A percentile compares a stretch with the other conserved stretches of the same genome.
Conservation (phyloP, 2,113 vertebrate species). For the Dinomys branickii region DNA sequence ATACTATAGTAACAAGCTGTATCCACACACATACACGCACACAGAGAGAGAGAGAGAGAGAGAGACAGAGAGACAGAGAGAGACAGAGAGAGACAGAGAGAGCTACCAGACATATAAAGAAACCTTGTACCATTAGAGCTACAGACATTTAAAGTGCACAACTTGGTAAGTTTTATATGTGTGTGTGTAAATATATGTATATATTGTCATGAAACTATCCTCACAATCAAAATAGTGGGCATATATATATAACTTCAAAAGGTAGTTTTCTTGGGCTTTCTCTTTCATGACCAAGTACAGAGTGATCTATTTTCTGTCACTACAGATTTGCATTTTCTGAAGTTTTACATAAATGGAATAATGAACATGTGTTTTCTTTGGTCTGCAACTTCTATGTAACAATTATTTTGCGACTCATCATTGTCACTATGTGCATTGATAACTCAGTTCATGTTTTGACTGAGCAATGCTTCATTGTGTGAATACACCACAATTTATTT, state of each 20-base stretch:
- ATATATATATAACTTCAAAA: not conserved
- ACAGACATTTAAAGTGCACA: not conserved
- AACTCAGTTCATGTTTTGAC: not conserved
- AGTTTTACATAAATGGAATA: not conserved
- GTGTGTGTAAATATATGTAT: not conserved
- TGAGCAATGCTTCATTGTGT: not conserved
- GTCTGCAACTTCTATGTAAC: not conserved
- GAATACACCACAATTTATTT: not conserved
- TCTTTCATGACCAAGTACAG: not conserved
- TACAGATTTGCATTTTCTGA: not conserved
- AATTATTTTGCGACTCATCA: not conserved
- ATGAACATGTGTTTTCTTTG: not conserved
- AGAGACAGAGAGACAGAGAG: no score
- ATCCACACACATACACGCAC: not conserved
- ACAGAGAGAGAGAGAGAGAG: no score
- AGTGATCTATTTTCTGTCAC: not conserved
- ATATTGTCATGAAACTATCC: not conserved
- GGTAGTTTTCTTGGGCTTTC: not conserved
- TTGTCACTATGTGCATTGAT: not conserved
- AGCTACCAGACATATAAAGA: not conserved
- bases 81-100: no score
- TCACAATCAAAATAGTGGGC: not conserved
- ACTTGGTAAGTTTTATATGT: not conserved
- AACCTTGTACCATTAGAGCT: not conserved
- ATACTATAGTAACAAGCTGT: not conserved